Conservation (phyloP, 2,113 vertebrate genomes). For the Chelonoidis abingdonii region DNA sequence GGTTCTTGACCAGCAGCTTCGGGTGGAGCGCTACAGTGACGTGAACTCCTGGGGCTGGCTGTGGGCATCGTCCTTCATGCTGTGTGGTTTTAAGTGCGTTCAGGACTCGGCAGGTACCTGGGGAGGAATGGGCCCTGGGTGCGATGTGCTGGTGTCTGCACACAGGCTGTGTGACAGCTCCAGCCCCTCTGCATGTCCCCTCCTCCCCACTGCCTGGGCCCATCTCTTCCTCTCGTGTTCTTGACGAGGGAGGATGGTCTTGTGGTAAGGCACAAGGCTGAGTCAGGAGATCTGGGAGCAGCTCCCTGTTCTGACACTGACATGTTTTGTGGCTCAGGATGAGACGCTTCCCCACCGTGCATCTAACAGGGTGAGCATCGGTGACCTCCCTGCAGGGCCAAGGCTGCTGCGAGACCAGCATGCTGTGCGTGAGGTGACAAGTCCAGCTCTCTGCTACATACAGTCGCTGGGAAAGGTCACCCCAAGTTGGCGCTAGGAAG, state of each 20-base stretch:
- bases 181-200: background rate
- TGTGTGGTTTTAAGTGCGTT: background rate
- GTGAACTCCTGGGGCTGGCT: background rate
- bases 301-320: too few species aligned
- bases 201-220: background rate
- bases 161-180: background rate
- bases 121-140: background rate
- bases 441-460: background rate
- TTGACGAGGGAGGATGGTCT: too few species aligned
- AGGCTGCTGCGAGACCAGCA: background rate
- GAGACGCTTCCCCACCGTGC: background rate
- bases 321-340: too few species aligned
- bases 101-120: background rate
- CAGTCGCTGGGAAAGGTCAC: background rate
- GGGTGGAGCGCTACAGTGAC: background rate
- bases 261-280: background rate
- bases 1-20: background rate
- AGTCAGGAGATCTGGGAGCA: too few species aligned
- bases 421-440: accelerated
- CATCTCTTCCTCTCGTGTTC: background rate
- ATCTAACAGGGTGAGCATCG: background rate
- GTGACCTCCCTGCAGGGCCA: too few species aligned
- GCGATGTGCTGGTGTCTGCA: background rate
- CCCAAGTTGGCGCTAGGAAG: background rate
- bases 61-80: background rate